phyloP scores from a whole-genome alignment of 2,113 vertebrate genomes.

The Atrichornis clamosus region DNA sequence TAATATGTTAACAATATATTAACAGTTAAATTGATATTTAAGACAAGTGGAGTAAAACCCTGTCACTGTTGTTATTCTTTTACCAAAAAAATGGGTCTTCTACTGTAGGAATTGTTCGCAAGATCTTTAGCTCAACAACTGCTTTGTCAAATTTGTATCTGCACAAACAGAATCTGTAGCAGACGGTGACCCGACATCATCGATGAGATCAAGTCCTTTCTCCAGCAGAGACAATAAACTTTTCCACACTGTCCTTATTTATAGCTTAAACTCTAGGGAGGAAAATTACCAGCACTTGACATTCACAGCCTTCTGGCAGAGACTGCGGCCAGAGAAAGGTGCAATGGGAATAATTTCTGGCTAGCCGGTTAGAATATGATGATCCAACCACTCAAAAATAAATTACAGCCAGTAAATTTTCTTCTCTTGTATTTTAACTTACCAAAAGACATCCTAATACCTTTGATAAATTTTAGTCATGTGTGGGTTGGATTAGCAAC shows the following conservation, averaged over 20 bases:
- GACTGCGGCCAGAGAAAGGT: neutral
- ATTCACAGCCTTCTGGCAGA: neutral
- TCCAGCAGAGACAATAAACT: neutral
- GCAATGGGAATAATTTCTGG: neutral
- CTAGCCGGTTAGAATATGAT: neutral
- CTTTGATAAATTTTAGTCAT: neutral
- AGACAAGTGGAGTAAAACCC: neutral
- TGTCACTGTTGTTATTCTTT: neutral
- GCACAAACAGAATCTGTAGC: neutral
- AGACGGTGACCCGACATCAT: accelerated
- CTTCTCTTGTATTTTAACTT: neutral
- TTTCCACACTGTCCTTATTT: neutral
- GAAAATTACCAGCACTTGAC: neutral
- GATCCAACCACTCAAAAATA: neutral
- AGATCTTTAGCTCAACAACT: neutral
- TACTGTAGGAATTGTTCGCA: neutral
- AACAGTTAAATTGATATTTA: neutral
- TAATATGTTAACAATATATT: neutral
- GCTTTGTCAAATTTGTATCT: neutral
- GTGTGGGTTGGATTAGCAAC: neutral
- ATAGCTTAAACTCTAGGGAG: neutral
- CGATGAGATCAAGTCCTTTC: neutral
- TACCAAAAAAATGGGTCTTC: neutral
- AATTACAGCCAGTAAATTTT: neutral
- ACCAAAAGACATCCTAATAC: neutral